A percentile compares a stretch with the other conserved stretches of the same genome.
phyloP scores from a whole-genome alignment of 37 sponge, comb jelly and placozoan genomes.

The Aplysina aerophoba region DNA sequence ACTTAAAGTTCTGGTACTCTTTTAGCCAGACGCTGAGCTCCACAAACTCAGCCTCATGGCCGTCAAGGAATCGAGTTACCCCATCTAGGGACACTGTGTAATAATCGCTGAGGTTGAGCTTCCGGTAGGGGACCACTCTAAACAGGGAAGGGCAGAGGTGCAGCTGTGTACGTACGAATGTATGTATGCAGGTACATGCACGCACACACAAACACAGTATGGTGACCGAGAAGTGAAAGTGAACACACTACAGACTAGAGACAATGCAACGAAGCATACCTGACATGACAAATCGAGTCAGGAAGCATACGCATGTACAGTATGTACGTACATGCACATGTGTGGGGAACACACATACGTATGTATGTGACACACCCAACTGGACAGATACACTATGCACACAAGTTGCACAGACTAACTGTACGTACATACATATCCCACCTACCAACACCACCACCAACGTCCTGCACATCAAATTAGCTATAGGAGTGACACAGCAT shows the following conservation, averaged over 20 bases:
- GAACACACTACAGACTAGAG: too few relatives aligned
- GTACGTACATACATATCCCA: too few relatives aligned
- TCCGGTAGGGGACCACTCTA: conserved; percentile 82
- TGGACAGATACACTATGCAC: too few relatives aligned
- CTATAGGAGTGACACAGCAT: too few relatives aligned
- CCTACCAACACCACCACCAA: too few relatives aligned
- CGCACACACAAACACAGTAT: not conserved
- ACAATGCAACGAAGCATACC: too few relatives aligned
- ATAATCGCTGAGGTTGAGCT: conserved; percentile 84
- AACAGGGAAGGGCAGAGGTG: not conserved
- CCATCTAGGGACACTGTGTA: conserved; percentile 87
- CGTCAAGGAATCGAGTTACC: conserved; percentile 80
- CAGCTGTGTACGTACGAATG: not conserved
- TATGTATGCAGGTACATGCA: too few relatives aligned
- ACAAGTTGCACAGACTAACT: too few relatives aligned
- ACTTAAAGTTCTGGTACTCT: conserved; percentile 85
- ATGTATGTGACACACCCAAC: not conserved
- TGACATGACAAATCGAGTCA: not conserved
- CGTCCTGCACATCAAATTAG: too few relatives aligned
- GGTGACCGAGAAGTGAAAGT: not conserved
- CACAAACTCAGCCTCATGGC: conserved; percentile 86
- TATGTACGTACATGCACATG: not conserved
- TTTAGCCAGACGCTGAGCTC: conserved; percentile 82
- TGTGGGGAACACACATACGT: not conserved
- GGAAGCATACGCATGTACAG: not conserved